These are phyloP conservation scores for Protodeltote pygarga DNA, from an alignment of 2,888 invertebrate species.

Conservation along the genomic window DNA sequence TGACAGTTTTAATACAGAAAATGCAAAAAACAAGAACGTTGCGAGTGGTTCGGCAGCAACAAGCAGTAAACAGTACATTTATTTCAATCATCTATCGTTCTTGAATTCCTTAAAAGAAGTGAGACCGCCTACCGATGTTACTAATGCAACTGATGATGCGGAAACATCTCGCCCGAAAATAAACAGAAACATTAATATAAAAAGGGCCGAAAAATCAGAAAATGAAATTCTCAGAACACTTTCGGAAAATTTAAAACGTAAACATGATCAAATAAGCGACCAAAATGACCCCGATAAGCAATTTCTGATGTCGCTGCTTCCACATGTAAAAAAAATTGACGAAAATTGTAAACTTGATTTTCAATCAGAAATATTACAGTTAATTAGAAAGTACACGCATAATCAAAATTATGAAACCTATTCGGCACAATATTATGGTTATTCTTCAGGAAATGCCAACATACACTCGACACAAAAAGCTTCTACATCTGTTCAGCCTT, in stretches of 20 bases:
- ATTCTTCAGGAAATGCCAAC: conserved; percentile 44
- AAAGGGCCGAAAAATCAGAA: conserved; percentile 46
- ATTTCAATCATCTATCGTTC: conserved; percentile 48
- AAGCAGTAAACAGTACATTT: conserved; percentile 48
- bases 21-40: conserved; percentile 47
- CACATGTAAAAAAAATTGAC: conserved; percentile 43
- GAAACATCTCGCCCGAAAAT: conserved; percentile 51
- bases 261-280: conserved; percentile 45
- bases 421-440: conserved; percentile 46
- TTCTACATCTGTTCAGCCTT: conserved; percentile 46
- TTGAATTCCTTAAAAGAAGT: conserved; percentile 46
- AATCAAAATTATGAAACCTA: conserved; percentile 48
- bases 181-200: conserved; percentile 41
- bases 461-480: conserved; percentile 45
- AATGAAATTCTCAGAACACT: conserved; percentile 48
- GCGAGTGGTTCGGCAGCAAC: conserved; percentile 46
- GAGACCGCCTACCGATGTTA: conserved; percentile 44
- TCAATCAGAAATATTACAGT: conserved; percentile 44
- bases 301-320: conserved; percentile 45
- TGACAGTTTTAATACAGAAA: conserved; percentile 42
- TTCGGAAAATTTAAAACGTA: conserved; percentile 42
- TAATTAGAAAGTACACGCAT: conserved; percentile 50
- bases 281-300: conserved; percentile 39
- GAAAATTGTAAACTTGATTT: conserved; percentile 38
- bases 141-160: conserved; percentile 40